Conservation (phyloP, 2,797 vertebrate genomes). For the Myripristis jacobus region DNA sequence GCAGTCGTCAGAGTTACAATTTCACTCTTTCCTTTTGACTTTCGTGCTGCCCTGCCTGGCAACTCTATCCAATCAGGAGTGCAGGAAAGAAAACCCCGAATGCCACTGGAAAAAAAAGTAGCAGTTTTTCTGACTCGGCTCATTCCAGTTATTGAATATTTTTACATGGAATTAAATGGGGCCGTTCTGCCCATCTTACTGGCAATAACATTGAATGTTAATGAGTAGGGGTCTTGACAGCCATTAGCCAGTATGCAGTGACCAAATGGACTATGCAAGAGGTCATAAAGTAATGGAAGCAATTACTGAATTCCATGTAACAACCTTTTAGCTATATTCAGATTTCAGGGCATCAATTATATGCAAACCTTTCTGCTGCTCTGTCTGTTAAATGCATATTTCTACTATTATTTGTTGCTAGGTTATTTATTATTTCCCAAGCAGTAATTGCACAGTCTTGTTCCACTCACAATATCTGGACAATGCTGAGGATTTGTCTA, state of each 20-base stretch:
- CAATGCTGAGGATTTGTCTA: conserved; percentile 6
- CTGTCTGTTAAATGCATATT: background rate
- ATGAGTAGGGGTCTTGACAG: conserved; percentile 11
- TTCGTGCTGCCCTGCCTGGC: background rate
- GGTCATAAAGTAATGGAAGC: background rate
- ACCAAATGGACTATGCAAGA: background rate
- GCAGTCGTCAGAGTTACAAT: conserved; percentile 10
- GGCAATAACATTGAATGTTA: background rate
- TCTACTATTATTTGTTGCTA: conserved; percentile 23
- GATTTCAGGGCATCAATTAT: background rate
- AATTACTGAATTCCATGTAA: conserved; percentile 6
- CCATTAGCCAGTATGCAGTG: background rate
- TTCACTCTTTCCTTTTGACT: background rate
- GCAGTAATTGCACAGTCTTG: conserved; percentile 21
- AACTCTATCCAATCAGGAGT: background rate
- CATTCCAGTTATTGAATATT: background rate
- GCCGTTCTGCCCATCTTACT: background rate
- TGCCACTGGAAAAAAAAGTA: background rate
- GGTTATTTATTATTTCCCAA: conserved; percentile 54
- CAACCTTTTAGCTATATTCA: conserved; percentile 11
- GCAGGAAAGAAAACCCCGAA: background rate
- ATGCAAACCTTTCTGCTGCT: conserved; percentile 13
- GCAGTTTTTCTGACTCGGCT: background rate
- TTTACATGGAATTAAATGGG: background rate
- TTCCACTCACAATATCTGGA: conserved; percentile 45